These are phyloP conservation scores for Baronia brevicornis DNA, from an alignment of 2,888 invertebrate species.

Conservation along the genomic window DNA sequence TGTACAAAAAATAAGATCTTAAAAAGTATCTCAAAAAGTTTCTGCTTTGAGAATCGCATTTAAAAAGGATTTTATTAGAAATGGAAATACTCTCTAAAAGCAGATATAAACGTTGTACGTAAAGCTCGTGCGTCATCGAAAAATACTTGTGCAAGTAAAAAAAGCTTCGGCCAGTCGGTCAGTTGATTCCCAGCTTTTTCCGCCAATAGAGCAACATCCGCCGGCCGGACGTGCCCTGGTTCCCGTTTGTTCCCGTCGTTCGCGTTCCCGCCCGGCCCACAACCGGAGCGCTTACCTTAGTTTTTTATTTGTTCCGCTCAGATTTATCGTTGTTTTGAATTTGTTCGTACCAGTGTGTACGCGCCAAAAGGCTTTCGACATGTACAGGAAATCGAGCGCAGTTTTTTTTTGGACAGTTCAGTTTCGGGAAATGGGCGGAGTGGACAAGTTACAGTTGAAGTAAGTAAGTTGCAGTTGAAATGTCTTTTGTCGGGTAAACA, in stretches of 20 bases:
- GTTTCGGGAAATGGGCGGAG: slow-evolving; percentile 29
- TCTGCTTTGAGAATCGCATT: no score
- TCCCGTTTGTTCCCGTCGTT: slow-evolving; percentile 34
- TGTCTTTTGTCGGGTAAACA: slow-evolving; percentile 6
- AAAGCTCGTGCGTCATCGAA: slow-evolving; percentile 8
- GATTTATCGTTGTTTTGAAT: slow-evolving; percentile 73
- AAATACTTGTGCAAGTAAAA: slow-evolving; percentile 23
- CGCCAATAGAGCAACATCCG: slow-evolving; percentile 66
- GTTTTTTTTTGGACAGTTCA: slow-evolving; percentile 31
- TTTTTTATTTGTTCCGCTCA: slow-evolving; percentile 68
- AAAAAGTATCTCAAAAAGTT: no score
- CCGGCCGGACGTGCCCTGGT: slow-evolving; percentile 58
- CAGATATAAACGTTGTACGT: slow-evolving; percentile 2
- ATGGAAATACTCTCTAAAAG: no score
- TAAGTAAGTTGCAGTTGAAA: slow-evolving; percentile 9
- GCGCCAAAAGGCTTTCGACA: slow-evolving; percentile 63
- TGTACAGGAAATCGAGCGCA: slow-evolving; percentile 44
- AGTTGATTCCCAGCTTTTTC: slow-evolving; percentile 61
- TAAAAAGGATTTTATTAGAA: no score
- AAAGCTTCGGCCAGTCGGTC: slow-evolving; percentile 48
- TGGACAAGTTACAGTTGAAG: slow-evolving; percentile 14
- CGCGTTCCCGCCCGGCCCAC: slow-evolving; percentile 46
- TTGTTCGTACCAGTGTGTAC: slow-evolving; percentile 41
- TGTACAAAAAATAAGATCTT: no score
- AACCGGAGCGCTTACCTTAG: slow-evolving; percentile 73